These are phyloP conservation scores for Ctenopoma kingsleyae DNA, from an alignment of 2,797 vertebrate species.

Conservation along the genomic window DNA sequence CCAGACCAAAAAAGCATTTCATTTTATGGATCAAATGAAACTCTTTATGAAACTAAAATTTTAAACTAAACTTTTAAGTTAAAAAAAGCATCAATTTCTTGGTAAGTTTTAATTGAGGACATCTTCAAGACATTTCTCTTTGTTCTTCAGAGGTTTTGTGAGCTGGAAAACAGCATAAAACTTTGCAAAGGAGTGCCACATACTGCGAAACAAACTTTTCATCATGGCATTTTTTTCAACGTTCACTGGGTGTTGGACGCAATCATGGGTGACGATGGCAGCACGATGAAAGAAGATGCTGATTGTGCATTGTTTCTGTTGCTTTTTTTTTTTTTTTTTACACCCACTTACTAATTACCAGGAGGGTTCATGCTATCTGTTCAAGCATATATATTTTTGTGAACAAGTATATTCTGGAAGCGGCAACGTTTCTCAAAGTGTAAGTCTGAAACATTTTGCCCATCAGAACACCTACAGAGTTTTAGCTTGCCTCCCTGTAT, in stretches of 20 bases:
- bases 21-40: not conserved
- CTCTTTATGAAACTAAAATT: not conserved
- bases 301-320: constrained; percentile 10
- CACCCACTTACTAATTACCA: constrained; percentile 6
- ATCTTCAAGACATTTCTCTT: not conserved
- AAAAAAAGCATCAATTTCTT: not conserved
- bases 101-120: not conserved
- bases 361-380: not conserved
- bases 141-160: not conserved
- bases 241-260: not conserved
- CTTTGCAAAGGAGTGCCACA: constrained; percentile 1
- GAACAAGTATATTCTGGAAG: not conserved
- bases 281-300: constrained; percentile 5
- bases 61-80: not conserved
- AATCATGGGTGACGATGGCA: not conserved
- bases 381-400: not conserved
- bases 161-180: not conserved
- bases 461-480: not conserved
- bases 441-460: not conserved
- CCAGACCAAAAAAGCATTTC: too few relatives aligned
- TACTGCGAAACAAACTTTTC: not conserved
- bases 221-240: not conserved
- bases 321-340: too few relatives aligned
- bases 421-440: not conserved
- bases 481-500: not conserved